phyloP scores from a whole-genome alignment of 2,113 vertebrate species.

The Phoenicopterus ruber region DNA sequence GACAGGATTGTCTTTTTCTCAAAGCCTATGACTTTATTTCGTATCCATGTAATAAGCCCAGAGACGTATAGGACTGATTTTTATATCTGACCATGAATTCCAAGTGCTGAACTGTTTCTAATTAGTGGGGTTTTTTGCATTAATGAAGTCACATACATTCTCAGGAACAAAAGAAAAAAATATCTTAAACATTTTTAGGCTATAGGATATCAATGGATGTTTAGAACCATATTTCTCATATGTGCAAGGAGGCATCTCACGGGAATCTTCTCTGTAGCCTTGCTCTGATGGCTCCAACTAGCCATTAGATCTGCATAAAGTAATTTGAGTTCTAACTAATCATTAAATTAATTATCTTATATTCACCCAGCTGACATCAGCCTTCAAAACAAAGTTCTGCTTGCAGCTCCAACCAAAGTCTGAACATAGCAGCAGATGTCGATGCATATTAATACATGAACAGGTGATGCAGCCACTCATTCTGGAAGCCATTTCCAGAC shows the following conservation, averaged over 20 bases:
- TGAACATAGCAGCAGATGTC: slow-evolving; percentile 7
- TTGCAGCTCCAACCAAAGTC: background rate
- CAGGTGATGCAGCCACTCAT: background rate
- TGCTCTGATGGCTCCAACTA: background rate
- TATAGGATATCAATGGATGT: background rate
- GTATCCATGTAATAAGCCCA: background rate
- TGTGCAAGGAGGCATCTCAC: background rate
- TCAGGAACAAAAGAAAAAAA: background rate
- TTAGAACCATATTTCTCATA: background rate
- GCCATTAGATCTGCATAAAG: background rate
- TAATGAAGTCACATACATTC: background rate
- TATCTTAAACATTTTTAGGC: background rate
- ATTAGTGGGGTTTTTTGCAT: background rate
- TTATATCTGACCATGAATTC: background rate
- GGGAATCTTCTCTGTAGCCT: background rate
- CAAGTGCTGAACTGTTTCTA: background rate
- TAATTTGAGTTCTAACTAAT: slow-evolving; percentile 21
- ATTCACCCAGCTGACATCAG: background rate
- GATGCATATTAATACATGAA: background rate
- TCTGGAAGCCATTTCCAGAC: background rate
- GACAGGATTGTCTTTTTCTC: background rate
- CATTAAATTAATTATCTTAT: background rate
- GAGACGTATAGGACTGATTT: background rate
- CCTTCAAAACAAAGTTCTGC: slow-evolving; percentile 6
- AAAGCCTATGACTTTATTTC: background rate